Evolutionary conservation across 2,888 invertebrate species (phyloP).

Genomic region (Perdita meconis): DNA sequence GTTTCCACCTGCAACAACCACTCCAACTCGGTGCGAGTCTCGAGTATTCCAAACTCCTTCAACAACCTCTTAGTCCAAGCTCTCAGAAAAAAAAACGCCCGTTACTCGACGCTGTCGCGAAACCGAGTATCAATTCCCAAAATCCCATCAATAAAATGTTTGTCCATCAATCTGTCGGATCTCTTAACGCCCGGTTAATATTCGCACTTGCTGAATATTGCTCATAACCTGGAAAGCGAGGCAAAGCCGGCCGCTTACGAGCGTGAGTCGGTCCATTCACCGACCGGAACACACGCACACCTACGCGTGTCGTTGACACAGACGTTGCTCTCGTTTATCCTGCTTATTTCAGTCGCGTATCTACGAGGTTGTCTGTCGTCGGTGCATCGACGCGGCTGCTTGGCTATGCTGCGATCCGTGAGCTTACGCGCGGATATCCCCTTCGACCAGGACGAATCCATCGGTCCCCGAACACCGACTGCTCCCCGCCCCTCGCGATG

Average conservation of each 20-base stretch:
- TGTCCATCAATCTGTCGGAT: constrained; percentile 8
- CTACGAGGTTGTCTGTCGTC: constrained; percentile 19
- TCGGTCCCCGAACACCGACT: neutral
- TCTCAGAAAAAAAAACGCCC: no score
- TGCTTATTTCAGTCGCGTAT: constrained; percentile 49
- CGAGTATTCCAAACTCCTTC: no score
- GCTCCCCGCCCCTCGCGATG: constrained; percentile 15
- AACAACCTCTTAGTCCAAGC: no score
- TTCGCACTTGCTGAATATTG: constrained; percentile 19
- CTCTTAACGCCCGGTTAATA: neutral
- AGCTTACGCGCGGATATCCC: constrained; percentile 13
- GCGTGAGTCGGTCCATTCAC: constrained; percentile 15
- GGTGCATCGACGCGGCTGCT: constrained; percentile 34
- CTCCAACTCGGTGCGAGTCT: no score
- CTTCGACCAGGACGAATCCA: constrained; percentile 13
- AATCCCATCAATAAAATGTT: constrained; percentile 14
- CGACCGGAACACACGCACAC: neutral
- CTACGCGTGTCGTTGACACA: neutral
- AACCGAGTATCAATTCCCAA: neutral
- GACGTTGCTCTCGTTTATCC: constrained; percentile 44
- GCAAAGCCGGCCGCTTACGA: neutral
- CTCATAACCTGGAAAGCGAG: constrained; percentile 20
- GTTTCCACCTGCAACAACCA: no score
- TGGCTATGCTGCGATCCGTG: constrained; percentile 28
- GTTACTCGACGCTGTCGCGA: no score